Conservation (phyloP, 2,113 vertebrate genomes). For the Casuarius casuarius region DNA sequence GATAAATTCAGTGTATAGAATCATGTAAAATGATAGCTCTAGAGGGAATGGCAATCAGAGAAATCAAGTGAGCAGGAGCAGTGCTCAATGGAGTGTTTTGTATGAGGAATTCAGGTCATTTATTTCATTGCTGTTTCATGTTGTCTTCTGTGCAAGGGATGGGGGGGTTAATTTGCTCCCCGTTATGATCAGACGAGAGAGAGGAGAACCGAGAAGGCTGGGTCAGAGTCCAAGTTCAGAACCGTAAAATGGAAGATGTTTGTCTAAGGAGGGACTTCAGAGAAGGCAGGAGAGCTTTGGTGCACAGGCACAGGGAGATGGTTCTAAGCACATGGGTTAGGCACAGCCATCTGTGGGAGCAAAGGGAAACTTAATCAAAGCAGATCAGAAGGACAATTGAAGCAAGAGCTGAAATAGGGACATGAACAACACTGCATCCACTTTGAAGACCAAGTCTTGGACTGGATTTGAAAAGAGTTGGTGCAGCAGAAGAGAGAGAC, state of each 20-base stretch:
- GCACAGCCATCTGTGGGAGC: background rate
- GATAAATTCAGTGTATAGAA: conserved; percentile 31
- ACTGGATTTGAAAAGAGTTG: background rate
- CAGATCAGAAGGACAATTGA: background rate
- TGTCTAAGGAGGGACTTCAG: background rate
- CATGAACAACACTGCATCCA: background rate
- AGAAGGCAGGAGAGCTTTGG: background rate
- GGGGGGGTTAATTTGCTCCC: background rate
- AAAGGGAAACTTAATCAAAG: background rate
- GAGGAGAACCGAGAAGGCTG: background rate
- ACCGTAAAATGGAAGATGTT: background rate
- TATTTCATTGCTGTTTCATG: conserved; percentile 25
- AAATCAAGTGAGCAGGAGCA: conserved; percentile 14
- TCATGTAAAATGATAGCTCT: conserved; percentile 1
- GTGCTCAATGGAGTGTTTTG: conserved; percentile 13
- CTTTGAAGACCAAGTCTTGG: background rate
- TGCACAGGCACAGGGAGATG: background rate
- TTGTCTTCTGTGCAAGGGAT: background rate
- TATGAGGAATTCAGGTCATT: conserved; percentile 7
- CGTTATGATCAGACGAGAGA: background rate
- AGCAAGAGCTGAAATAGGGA: background rate
- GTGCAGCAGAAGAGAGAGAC: background rate
- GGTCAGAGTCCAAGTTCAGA: background rate
- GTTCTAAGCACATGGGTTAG: background rate
- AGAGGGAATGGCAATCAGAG: background rate